Base-by-base conservation (phyloP, 2,888 invertebrate genomes). In the Barypeithes pellucidus region DNA sequence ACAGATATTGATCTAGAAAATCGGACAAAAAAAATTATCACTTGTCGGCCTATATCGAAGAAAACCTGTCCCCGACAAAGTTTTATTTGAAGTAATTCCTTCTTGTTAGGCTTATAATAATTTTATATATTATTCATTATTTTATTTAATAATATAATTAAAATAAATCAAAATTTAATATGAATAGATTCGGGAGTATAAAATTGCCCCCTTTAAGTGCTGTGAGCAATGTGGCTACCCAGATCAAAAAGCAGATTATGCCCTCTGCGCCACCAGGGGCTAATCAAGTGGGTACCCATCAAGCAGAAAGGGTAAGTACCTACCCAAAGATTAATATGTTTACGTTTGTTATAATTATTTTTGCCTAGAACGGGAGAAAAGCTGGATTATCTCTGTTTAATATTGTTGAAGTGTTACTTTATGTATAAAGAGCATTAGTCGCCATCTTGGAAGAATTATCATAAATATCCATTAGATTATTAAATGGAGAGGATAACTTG, bases 221-320 rank as follows among this genome's bases (percentile, higher is more conserved):
- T 83, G 92, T 93, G 47, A 84, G 94, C 82, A 94, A 94, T 83
- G 95, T 95, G 77, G 94, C 94, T 22, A 91, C 93, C 90, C 95
- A 95, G 86, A 93, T 94, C 18, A 89, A 94, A 59, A 89, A 93
- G 80, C 93, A 95, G 83, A 90, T 75, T 45, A 5, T 92, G 81
- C 90, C 94, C 82, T 95, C 95, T 62, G 91, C 92, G 47, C 39
- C 75, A 8, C 62, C 62, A 24, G 47, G 62, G n/a, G 61, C 41
- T 14, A 62, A 61, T 16, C 73, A 63, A 11, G 45, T 50, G 14
- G 63, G 62, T 12, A 67, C 67, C 18, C 67, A 67, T 5, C 77
- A 76, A 36, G 79, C 75, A 3, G 80, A 81, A 70, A 74, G 80
- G 54, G 81, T 77, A 69, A 72, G 75, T 62, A 47, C 5, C 20